A percentile compares a stretch with the other conserved stretches of the same genome.
These are phyloP conservation scores for Muntiacus muntjak DNA, from an alignment of 2,113 vertebrate genomes.

Conservation along the genomic window DNA sequence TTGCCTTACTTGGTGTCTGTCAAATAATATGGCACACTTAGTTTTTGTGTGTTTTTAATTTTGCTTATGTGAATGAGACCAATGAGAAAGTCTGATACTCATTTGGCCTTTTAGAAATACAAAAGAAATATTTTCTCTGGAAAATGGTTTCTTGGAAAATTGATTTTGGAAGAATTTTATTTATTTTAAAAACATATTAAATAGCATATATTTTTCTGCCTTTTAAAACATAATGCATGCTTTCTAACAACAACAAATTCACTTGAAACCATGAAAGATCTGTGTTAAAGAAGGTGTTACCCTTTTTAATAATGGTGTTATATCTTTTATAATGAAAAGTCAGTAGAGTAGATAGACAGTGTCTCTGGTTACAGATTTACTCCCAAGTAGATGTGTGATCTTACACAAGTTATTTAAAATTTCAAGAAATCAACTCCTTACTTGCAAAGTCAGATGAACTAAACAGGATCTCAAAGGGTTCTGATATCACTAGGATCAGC, in stretches of 20 bases:
- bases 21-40: not conserved
- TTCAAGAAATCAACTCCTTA: not conserved
- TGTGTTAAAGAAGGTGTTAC: not conserved
- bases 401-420: not conserved
- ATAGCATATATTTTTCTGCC: not conserved
- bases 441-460: not conserved
- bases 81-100: not conserved
- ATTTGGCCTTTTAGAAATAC: not conserved
- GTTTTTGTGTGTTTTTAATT: not conserved
- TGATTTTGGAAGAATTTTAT: not conserved
- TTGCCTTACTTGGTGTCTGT: not conserved
- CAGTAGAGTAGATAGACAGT: not conserved
- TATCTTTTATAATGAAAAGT: not conserved
- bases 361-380: not conserved
- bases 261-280: not conserved
- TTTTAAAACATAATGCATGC: not conserved
- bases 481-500: not conserved
- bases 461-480: not conserved
- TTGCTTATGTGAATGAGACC: not conserved
- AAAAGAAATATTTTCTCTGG: not conserved
- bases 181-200: not conserved
- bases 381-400: not conserved
- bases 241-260: not conserved
- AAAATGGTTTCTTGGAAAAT: not conserved
- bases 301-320: not conserved